A percentile compares a stretch with the other conserved stretches of the same genome.
Conservation (phyloP, 2,113 vertebrate genomes). For the Malaclemys terrapin region DNA sequence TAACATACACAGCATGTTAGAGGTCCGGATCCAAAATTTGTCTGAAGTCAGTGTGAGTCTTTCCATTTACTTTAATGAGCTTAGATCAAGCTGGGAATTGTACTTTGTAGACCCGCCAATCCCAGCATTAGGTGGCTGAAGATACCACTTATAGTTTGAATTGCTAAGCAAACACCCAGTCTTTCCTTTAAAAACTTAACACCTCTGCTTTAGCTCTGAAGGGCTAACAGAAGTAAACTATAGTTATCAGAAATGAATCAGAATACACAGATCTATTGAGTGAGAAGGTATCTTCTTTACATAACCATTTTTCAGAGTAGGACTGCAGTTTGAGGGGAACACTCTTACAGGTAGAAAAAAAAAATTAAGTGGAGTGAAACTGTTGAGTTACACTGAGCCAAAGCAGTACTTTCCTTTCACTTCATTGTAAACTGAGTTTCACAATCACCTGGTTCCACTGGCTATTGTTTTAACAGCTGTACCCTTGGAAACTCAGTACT, state of each 20-base stretch:
- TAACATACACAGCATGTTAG: not conserved
- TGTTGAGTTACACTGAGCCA: not conserved
- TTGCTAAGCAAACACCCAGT: not conserved
- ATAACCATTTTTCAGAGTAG: not conserved
- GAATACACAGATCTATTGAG: not conserved
- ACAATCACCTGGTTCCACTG: rapidly evolving
- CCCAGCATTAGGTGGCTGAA: not conserved
- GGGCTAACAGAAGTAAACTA: not conserved
- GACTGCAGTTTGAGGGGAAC: not conserved
- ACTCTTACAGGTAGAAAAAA: not conserved
- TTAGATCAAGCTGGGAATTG: not conserved
- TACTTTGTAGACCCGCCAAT: not conserved
- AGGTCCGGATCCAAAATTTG: not conserved
- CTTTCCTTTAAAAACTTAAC: not conserved
- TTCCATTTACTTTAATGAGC: not conserved
- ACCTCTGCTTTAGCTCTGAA: not conserved
- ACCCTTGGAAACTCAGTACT: not conserved
- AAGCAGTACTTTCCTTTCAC: not conserved
- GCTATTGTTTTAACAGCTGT: rapidly evolving
- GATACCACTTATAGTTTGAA: not conserved
- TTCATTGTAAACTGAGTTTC: not conserved
- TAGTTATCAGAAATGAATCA: not conserved
- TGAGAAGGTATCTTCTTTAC: not conserved
- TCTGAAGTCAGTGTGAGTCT: not conserved
- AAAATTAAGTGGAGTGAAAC: not conserved